These are phyloP conservation scores for Agelas oroides DNA, from an alignment of 37 sponge, comb jelly and placozoan genomes.

Conservation along the genomic window DNA sequence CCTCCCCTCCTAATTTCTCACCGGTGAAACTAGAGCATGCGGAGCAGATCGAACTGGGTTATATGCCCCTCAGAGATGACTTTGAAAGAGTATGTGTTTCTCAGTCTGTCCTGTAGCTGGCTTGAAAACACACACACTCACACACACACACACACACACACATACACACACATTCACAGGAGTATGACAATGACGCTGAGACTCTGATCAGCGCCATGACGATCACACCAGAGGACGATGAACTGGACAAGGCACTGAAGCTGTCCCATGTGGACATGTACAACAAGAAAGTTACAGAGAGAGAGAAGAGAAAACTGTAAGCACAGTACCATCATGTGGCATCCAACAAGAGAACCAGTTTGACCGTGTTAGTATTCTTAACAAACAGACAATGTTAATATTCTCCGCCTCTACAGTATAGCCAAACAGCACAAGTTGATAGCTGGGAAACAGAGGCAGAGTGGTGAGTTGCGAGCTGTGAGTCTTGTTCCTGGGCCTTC, in stretches of 20 bases:
- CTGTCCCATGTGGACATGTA: constrained; percentile 86
- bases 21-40: constrained; percentile 72
- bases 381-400: background rate
- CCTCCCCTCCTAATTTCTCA: constrained; percentile 43
- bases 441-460: constrained; percentile 68
- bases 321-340: no score
- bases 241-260: constrained; percentile 74
- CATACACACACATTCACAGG: constrained; percentile 15
- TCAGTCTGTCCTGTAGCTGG: background rate
- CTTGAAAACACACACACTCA: no score
- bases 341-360: background rate
- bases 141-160: no score
- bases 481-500: no score
- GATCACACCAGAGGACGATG: constrained; percentile 66
- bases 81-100: constrained; percentile 70
- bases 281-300: constrained; percentile 68
- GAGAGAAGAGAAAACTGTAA: constrained; percentile 72
- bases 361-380: no score
- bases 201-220: constrained; percentile 60
- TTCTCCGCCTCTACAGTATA: constrained; percentile 33
- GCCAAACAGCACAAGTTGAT: constrained; percentile 65
- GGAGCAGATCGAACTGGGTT: constrained; percentile 85
- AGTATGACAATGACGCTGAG: constrained; percentile 85
- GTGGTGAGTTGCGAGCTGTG: constrained; percentile 32
- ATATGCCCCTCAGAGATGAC: constrained; percentile 90